Evolutionary conservation across 2,888 invertebrate genomes (phyloP).

Genomic region (Aproaerema taeniolella): DNA sequence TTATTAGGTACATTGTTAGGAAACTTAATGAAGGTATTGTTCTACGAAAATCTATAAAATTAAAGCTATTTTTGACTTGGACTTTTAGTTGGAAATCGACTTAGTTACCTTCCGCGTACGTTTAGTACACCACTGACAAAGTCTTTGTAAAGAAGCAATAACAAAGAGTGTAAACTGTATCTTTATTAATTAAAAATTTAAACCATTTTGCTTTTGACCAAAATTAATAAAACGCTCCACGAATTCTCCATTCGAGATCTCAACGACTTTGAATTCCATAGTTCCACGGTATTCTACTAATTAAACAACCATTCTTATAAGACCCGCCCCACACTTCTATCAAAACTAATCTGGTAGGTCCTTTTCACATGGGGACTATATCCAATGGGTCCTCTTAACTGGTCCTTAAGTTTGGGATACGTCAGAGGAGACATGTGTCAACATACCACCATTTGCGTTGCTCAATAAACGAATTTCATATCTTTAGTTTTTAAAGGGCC

Average conservation of each 20-base stretch:
- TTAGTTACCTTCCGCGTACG: too few species aligned
- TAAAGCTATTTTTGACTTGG: background rate
- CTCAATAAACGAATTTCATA: constrained; percentile 58
- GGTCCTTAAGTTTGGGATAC: constrained; percentile 31
- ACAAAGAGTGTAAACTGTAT: too few species aligned
- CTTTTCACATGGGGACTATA: constrained; percentile 29
- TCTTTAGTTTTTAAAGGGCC: constrained; percentile 27
- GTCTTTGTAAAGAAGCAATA: too few species aligned
- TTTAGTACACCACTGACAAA: too few species aligned
- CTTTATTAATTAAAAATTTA: too few species aligned
- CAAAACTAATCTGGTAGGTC: constrained; percentile 34
- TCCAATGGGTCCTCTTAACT: constrained; percentile 34
- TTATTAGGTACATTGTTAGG: too few species aligned
- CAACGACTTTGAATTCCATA: constrained; percentile 11
- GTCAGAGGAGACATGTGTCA: constrained; percentile 17
- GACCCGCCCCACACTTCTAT: constrained; percentile 47
- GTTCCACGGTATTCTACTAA: constrained; percentile 34
- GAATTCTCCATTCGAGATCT: too few species aligned
- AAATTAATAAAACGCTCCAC: too few species aligned
- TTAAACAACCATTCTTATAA: constrained; percentile 43
- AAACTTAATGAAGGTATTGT: too few species aligned
- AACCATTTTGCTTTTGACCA: too few species aligned
- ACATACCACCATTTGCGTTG: constrained; percentile 43
- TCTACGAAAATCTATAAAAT: too few species aligned
- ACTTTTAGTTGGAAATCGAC: too few species aligned